Percentiles rank a stretch among this genome's conserved stretches.
Conservation (phyloP, 2,797 vertebrate genomes). For the Sarcophilus harrisii region DNA sequence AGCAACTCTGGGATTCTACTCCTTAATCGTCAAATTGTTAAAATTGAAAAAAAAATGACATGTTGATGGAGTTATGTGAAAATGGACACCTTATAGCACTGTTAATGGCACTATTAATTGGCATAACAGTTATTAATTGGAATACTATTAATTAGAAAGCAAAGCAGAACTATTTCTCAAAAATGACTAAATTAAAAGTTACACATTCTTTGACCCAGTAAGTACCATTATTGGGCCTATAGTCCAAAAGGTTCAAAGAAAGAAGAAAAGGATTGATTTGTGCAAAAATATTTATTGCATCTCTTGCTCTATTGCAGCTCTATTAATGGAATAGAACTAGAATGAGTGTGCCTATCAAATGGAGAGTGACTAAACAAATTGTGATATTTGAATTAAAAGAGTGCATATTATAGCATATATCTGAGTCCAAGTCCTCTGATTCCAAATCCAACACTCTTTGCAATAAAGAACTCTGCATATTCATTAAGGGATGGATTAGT, state of each 20-base stretch:
- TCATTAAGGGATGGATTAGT: background rate
- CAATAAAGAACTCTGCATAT: background rate
- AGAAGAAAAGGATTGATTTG: background rate
- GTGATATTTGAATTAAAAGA: background rate
- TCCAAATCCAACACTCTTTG: background rate
- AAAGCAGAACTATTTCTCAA: background rate
- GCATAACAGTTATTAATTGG: background rate
- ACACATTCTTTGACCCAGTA: background rate
- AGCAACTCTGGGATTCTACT: background rate
- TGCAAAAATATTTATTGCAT: too few relatives aligned
- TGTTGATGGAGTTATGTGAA: background rate
- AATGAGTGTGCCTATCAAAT: too few relatives aligned
- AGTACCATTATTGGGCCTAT: background rate
- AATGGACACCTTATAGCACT: background rate
- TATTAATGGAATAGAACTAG: too few relatives aligned
- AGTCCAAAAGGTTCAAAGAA: background rate
- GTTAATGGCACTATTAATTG: background rate
- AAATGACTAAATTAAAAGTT: background rate
- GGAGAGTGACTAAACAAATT: too few relatives aligned
- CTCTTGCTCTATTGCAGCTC: too few relatives aligned
- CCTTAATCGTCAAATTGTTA: background rate
- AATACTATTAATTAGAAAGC: background rate
- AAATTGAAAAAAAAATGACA: too few relatives aligned
- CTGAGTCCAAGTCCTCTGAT: background rate
- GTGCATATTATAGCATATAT: background rate